Conservation (phyloP, 2,888 invertebrate genomes). For the Exephanes ischioxanthus region DNA sequence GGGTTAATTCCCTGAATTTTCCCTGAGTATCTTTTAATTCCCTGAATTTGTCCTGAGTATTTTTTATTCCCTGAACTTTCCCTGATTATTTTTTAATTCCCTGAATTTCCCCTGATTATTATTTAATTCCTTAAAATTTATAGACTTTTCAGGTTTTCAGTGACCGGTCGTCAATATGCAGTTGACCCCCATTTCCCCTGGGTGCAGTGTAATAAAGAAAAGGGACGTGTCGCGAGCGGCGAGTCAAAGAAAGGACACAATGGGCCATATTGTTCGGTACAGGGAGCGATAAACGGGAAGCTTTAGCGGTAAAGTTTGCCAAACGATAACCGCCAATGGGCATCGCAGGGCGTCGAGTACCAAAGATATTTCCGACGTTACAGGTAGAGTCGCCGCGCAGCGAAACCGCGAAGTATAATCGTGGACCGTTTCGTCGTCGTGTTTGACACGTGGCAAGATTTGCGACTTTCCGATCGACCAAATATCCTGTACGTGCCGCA, state of each 20-base stretch:
- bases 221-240: slow-evolving; percentile 19
- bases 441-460: slow-evolving; percentile 76
- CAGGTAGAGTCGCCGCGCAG: slow-evolving; percentile 17
- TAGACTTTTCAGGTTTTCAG: too few relatives aligned
- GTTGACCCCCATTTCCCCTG: not conserved
- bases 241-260: slow-evolving; percentile 59
- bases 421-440: slow-evolving; percentile 64
- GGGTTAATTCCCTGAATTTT: too few relatives aligned
- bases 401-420: slow-evolving; percentile 21
- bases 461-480: slow-evolving; percentile 73
- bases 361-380: slow-evolving; percentile 65
- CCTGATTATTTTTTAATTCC: too few relatives aligned
- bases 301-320: slow-evolving; percentile 20
- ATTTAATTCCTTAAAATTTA: too few relatives aligned
- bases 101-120: too few relatives aligned
- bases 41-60: too few relatives aligned
- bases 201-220: not conserved
- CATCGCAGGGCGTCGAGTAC: slow-evolving; percentile 53
- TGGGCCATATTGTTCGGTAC: slow-evolving; percentile 60
- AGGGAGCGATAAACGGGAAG: slow-evolving; percentile 30
- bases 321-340: slow-evolving; percentile 43
- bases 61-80: too few relatives aligned
- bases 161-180: not conserved
- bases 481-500: slow-evolving; percentile 71
- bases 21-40: too few relatives aligned